These are phyloP conservation scores for Thinocorus orbignyianus DNA, from an alignment of 2,113 vertebrate species.

Conservation along the genomic window DNA sequence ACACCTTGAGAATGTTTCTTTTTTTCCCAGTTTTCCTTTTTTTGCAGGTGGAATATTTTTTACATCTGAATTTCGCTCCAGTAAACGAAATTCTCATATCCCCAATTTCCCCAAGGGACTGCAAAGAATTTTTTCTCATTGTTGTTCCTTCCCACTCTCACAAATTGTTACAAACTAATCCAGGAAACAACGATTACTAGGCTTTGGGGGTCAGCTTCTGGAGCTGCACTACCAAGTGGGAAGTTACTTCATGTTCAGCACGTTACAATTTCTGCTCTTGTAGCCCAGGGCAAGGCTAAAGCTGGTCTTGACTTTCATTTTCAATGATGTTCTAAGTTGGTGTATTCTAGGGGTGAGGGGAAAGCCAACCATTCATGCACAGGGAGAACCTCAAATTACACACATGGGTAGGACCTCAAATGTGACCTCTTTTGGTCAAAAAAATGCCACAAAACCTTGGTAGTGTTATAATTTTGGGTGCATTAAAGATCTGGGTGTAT, in stretches of 20 bases:
- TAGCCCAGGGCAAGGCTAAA: slow-evolving; percentile 39
- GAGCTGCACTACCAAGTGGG: background rate
- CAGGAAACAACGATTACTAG: slow-evolving; percentile 55
- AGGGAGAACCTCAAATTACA: background rate
- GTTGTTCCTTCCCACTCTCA: background rate
- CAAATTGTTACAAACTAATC: slow-evolving; percentile 51
- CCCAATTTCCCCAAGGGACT: slow-evolving; percentile 7
- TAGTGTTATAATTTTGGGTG: background rate
- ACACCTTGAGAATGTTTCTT: background rate
- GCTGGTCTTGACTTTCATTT: slow-evolving; percentile 7
- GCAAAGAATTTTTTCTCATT: background rate
- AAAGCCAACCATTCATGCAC: background rate
- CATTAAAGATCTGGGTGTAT: background rate
- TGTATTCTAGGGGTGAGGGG: background rate
- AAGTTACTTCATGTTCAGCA: background rate
- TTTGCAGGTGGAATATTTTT: slow-evolving; percentile 11
- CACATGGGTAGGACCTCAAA: background rate
- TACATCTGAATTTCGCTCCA: background rate
- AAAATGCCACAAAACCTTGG: background rate
- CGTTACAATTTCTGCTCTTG: background rate
- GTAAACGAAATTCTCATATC: background rate
- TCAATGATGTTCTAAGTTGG: background rate
- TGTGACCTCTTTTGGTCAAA: background rate
- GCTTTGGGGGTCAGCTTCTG: slow-evolving; percentile 26
- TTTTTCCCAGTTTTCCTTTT: background rate